Base-by-base conservation (phyloP, 2,113 vertebrate genomes). In the Rhinoderma darwinii region DNA sequence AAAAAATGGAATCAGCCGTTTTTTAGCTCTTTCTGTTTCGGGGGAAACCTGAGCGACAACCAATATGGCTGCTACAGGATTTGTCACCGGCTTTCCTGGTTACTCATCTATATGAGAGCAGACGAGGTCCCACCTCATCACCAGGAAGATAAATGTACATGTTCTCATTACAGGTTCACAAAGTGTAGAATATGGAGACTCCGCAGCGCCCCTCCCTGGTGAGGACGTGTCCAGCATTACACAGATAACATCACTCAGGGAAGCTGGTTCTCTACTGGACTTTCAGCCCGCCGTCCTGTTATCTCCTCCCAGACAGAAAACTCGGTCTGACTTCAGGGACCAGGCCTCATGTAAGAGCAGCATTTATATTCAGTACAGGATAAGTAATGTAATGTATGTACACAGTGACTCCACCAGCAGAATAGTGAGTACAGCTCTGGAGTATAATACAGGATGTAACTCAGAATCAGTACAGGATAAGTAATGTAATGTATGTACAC, bases 271-370 rank as follows among this genome's bases (percentile, higher is more conserved):
- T 30, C 89, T 91, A 7, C 89, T 83, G 5, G 0, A 90, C 22
- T 92, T 93, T 70, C 89, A 94, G 80, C 93, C 97, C 25, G 97
- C 96, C 25, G 91, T 98, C 51, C 84, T 97, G 84, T 92, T 98
- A 86, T 97, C 97, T 9, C 96, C 97, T 0, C 97, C 97, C 22
- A 94, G 90, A 37, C 97, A 97, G 90, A 93, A 91, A 82, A 92
- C 93, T 90, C 93, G 84, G 89, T 88, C 89, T 18, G 90, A 92
- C 70, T 90, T 84, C 87, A 89, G 74, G 88, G 86, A 87, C n/a
- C 4, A 89, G 54, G 91, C 88, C 79, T 90, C 93, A 0, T 90
- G 94, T 95, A 88, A 94, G 92, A 18, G 9, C 88, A 2, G 47
- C 6, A 50, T 50, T 7, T 50, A 14, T 50, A 14, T 6, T 51